Conservation (phyloP, 2,888 invertebrate genomes). For the Eupeodes latifasciatus region DNA sequence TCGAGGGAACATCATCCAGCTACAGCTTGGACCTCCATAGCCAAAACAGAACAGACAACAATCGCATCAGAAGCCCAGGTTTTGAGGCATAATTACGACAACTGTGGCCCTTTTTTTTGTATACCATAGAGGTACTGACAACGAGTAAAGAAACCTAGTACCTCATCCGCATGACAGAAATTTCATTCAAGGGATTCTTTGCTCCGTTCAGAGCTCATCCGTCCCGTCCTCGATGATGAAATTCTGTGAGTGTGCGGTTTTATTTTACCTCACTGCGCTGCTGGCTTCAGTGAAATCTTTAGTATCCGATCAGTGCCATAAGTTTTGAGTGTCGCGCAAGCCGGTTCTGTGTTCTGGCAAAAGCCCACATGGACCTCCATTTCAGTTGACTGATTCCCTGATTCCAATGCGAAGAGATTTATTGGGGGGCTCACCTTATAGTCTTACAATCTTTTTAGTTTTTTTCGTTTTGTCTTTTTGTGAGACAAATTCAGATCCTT, state of each 20-base stretch:
- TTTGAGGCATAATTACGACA: constrained; percentile 72
- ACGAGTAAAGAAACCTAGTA: not conserved
- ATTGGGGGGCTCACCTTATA: constrained; percentile 55
- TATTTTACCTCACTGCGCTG: constrained; percentile 48
- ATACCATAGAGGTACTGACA: not conserved
- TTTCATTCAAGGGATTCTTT: constrained; percentile 74
- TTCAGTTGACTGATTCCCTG: constrained; percentile 72
- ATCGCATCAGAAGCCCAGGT: constrained; percentile 62
- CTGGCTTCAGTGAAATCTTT: constrained; percentile 48
- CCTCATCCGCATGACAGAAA: constrained; percentile 66
- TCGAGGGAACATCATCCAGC: constrained; percentile 37
- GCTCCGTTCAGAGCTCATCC: constrained; percentile 2
- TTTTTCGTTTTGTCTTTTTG: constrained; percentile 28
- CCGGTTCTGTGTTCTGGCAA: constrained; percentile 46
- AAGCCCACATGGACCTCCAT: constrained; percentile 56
- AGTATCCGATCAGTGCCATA: constrained; percentile 67
- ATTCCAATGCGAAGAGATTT: constrained; percentile 71
- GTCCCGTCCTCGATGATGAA: constrained; percentile 36
- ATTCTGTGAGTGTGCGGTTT: constrained; percentile 74
- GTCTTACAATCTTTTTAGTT: constrained; percentile 3
- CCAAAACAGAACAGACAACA: constrained; percentile 47
- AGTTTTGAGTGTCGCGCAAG: constrained; percentile 72
- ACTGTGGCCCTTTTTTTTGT: constrained; percentile 62
- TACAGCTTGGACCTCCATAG: too few species aligned
- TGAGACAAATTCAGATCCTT: constrained; percentile 66